Evolutionary conservation across 2,888 invertebrate genomes (phyloP).

Genomic region (Hirtodrosophila trivittata): DNA sequence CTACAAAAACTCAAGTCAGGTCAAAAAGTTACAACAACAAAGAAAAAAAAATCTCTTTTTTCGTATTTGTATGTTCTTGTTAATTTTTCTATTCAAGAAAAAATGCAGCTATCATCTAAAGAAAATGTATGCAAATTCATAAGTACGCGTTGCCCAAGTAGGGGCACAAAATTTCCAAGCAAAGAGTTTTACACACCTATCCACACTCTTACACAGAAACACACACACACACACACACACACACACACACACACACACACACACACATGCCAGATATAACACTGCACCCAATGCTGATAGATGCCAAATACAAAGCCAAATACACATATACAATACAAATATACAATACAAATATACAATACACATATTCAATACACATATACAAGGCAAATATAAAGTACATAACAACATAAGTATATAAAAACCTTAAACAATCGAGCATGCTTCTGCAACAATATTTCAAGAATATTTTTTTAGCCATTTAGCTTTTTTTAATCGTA

Average conservation of each 20-base stretch:
- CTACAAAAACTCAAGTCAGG: conserved; percentile 66
- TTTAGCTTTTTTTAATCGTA: conserved; percentile 52
- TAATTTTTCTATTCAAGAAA: conserved; percentile 81
- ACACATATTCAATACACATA: neutral
- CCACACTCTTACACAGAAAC: conserved; percentile 10
- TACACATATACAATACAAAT: conserved; percentile 5
- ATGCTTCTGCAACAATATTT: conserved; percentile 65
- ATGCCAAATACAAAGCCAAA: neutral
- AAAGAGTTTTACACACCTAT: conserved; percentile 39
- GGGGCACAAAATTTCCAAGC: conserved; percentile 63
- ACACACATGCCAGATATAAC: neutral
- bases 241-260: conserved; percentile 18
- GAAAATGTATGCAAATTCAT: conserved; percentile 83
- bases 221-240: conserved; percentile 6
- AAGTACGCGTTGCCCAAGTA: conserved; percentile 75
- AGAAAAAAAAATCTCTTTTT: conserved; percentile 82
- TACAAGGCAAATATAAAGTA: conserved; percentile 9
- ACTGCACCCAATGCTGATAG: conserved; percentile 36
- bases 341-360: conserved; percentile 1
- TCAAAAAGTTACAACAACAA: conserved; percentile 48
- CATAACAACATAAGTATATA: no score
- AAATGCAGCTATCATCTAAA: conserved; percentile 81
- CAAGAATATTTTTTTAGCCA: conserved; percentile 54
- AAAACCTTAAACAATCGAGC: conserved; percentile 64
- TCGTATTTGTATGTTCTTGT: conserved; percentile 84